Base-by-base conservation (phyloP, 2,797 vertebrate species). In the Chaetodon trifasciatus region DNA sequence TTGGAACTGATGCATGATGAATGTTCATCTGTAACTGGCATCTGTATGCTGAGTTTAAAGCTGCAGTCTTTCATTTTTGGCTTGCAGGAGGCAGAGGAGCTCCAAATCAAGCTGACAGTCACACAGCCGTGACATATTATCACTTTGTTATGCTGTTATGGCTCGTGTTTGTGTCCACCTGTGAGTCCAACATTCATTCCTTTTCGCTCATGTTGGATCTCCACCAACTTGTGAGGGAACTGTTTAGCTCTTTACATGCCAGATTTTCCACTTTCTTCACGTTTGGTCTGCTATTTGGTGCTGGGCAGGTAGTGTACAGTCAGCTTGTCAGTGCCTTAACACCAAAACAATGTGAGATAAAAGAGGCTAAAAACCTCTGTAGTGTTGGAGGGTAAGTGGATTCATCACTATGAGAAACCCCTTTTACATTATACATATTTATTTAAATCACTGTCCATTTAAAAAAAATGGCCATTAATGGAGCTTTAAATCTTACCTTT, bases 1-100 rank as follows among this genome's bases (percentile, higher is more conserved):
- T 66, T 62, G 40, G 70, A 80, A 63, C 7, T n/a, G 53, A 65
- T 50, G 81, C 79, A 84, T 60, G 37, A 32, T 0, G 11, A 52
- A 65, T 68, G n/a, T 52, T 66, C 23, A 23, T 69, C 42, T 76
- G n/a, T 72, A 39, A 69, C 16, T 46, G 63, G 1, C 49, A 49
- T 78, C 44, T 71, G 37, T 57, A 37, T 70, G 32, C 55, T 40
- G 4, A 37, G 50, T 74, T 35, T 32, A 46, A 69, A 69, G 15
- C 24, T 16, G 32, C 44, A 16, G 32, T 46, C 17, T 44, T 60
- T 39, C 35, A 15, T 55, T 39, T 17, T 60, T 37, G 39, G 8
- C 52, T 15, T 19, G 23, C 55, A 23, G n/a, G 11, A 10, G 16
- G n/a, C 24, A 62, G 42, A 69, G n/a, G 2, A 44, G 32, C 42